Base-by-base conservation (phyloP, 2,797 vertebrate species). In the Lemur catta region DNA sequence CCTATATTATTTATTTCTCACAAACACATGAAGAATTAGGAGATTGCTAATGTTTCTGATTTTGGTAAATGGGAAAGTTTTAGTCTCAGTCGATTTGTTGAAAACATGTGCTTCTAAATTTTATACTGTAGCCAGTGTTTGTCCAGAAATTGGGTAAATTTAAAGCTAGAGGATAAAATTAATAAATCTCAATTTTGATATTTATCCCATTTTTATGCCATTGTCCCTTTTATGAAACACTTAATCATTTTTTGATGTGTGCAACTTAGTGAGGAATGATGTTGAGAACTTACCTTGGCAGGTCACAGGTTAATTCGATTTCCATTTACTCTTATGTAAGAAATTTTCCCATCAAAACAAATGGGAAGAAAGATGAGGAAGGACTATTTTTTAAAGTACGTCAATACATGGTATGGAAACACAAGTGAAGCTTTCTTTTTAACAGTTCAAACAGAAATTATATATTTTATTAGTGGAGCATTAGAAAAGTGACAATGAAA, bases 1-100 rank as follows among this genome's bases (percentile, higher is more conserved):
- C 72, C 55, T 55, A 75, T 24, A 17, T 80, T 97, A 65, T 96
- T 96, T 94, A 69, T 94, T 97, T 92, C 61, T 97, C 46, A 80
- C 46, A 94, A 96, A 97, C 75, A 57, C 61, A 10, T 33, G 30
- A 33, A 94, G 50, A 96, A 86, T 82, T 94, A 84, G 6, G 28
- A 86, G 61, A 91, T n/a, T n/a, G 26, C 26, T 95, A 93, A 89
- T 91, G 72, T 86, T 94, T 84, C 9, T 33, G 0, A 0, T 89
- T 65, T 79, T 4, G 72, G 57, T 26, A 13, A 71, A 82, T 15
- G 65, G 30, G 35, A 71, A 71, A 59, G n/a, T 20, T 94, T 90
- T 41, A 95, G 43, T 69, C 22, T 85, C 76, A 13, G 1, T 81
- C 76, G 11, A 67, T 84, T 61, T 85, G 26, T 38, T 79, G 10